Conservation (phyloP, 2,113 vertebrate genomes). For the Stigmatopora argus region DNA sequence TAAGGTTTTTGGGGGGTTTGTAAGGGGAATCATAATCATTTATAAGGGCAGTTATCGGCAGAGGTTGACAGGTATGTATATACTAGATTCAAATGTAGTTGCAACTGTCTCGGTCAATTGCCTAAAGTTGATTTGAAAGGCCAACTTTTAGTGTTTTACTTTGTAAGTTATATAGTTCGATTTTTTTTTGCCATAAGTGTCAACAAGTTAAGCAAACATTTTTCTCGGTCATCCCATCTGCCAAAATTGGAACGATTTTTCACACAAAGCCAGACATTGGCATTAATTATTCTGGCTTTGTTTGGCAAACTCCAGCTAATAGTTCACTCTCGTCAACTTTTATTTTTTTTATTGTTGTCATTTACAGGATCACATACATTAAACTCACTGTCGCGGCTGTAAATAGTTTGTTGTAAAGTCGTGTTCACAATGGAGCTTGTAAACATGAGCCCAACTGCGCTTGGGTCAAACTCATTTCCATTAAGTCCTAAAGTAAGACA, state of each 20-base stretch:
- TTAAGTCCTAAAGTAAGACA: background rate
- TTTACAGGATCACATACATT: slow-evolving; percentile 73
- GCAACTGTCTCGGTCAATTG: too few relatives aligned
- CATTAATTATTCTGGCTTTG: background rate
- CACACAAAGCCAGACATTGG: background rate
- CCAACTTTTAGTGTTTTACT: too few relatives aligned
- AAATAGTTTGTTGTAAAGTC: slow-evolving; percentile 68
- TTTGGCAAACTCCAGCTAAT: background rate
- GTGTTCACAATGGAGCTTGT: slow-evolving; percentile 68
- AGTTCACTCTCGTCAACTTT: background rate
- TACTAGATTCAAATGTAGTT: too few relatives aligned
- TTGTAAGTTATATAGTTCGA: too few relatives aligned
- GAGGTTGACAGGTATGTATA: too few relatives aligned
- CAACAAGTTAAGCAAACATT: too few relatives aligned
- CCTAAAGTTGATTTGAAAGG: too few relatives aligned
- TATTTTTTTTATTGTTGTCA: slow-evolving; percentile 60
- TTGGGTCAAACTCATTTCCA: slow-evolving; percentile 51
- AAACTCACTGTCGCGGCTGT: slow-evolving; percentile 65
- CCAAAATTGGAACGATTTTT: background rate
- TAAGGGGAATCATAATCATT: too few relatives aligned
- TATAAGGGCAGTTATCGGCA: too few relatives aligned
- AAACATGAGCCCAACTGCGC: slow-evolving; percentile 64
- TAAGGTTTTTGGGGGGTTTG: too few relatives aligned
- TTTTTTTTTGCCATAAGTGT: too few relatives aligned
- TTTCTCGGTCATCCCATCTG: background rate